phyloP scores from a whole-genome alignment of 1,140 invertebrate genomes.

The Stegodyphus dumicola region DNA sequence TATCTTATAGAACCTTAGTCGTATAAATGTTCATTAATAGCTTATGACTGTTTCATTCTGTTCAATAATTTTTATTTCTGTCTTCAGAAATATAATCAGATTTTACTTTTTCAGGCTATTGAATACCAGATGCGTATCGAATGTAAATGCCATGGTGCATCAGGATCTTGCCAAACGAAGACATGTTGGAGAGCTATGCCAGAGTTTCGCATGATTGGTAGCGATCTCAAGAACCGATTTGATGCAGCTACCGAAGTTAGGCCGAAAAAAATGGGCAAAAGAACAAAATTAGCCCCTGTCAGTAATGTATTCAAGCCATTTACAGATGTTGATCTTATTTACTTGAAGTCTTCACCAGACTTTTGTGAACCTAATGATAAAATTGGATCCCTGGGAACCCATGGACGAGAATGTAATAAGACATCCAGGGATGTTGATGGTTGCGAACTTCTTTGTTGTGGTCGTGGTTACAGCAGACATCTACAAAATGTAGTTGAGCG shows the following conservation, averaged over 20 bases:
- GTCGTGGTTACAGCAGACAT: conserved; percentile 79
- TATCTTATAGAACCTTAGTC: too few species aligned
- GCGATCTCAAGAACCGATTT: conserved; percentile 68
- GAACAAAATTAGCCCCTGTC: conserved; percentile 37
- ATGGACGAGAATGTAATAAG: conserved; percentile 82
- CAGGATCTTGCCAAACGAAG: conserved; percentile 90
- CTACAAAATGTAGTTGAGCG: conserved; percentile 76
- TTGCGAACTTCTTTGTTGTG: conserved; percentile 87
- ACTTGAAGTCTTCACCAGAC: conserved; percentile 84
- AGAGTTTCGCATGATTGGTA: conserved; percentile 61
- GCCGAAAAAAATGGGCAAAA: conserved; percentile 26
- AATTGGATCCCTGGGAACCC: conserved; percentile 80
- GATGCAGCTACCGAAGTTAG: conserved; percentile 66
- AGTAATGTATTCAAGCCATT: conserved; percentile 38
- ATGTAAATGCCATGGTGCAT: conserved; percentile 98
- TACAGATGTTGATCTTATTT: conserved; percentile 76
- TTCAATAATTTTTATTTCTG: too few species aligned
- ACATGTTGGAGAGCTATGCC: conserved; percentile 84
- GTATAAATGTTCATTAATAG: too few species aligned
- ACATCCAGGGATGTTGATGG: conserved; percentile 83
- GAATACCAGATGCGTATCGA: conserved; percentile 85
- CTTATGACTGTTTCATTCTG: too few species aligned
- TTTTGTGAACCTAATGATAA: conserved; percentile 86
- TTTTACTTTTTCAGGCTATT: conserved; percentile 74
- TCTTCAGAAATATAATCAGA: too few species aligned